Percentiles rank a stretch among this genome's conserved stretches.
phyloP scores from a whole-genome alignment of 2,797 vertebrate genomes.

The Mionectes olivaceus region DNA sequence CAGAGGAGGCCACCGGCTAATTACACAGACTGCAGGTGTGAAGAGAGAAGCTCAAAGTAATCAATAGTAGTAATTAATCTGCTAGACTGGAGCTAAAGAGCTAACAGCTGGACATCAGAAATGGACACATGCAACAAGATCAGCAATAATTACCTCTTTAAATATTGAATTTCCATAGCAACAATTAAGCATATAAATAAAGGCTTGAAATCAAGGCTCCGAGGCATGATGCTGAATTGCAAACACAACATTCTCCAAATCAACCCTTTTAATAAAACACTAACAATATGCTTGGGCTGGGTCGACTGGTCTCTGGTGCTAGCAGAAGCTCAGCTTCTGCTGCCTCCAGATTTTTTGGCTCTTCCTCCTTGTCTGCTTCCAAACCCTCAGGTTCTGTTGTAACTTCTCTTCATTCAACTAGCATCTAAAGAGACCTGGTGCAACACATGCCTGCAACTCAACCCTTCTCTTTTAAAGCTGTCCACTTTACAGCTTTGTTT shows the following conservation, averaged over 20 bases:
- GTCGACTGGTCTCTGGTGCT: conserved; percentile 49
- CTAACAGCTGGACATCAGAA: conserved; percentile 89
- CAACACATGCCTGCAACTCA: neutral
- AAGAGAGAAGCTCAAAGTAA: conserved; percentile 87
- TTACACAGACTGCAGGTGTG: conserved; percentile 89
- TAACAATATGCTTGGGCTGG: conserved; percentile 71
- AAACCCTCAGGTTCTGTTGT: conserved; percentile 38
- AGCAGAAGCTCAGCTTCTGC: conserved; percentile 22
- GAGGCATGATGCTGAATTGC: conserved; percentile 76
- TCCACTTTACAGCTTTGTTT: neutral
- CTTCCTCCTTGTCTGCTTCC: neutral
- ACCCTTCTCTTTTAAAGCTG: neutral
- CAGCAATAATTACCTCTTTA: conserved; percentile 89
- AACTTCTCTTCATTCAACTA: conserved; percentile 22
- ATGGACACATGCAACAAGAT: conserved; percentile 89
- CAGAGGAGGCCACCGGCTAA: conserved; percentile 86
- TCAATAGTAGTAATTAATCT: conserved; percentile 91
- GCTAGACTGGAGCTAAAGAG: conserved; percentile 88
- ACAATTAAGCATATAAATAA: conserved; percentile 86
- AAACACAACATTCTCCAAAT: conserved; percentile 78
- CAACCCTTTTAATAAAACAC: conserved; percentile 77
- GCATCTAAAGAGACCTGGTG: neutral
- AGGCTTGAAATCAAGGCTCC: conserved; percentile 78
- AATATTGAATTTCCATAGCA: conserved; percentile 89
- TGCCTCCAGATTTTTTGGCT: conserved; percentile 53